Percentiles rank a stretch among this genome's conserved stretches.
phyloP scores from a whole-genome alignment of 2,797 vertebrate species.

The Paedocypris micromegethes region DNA sequence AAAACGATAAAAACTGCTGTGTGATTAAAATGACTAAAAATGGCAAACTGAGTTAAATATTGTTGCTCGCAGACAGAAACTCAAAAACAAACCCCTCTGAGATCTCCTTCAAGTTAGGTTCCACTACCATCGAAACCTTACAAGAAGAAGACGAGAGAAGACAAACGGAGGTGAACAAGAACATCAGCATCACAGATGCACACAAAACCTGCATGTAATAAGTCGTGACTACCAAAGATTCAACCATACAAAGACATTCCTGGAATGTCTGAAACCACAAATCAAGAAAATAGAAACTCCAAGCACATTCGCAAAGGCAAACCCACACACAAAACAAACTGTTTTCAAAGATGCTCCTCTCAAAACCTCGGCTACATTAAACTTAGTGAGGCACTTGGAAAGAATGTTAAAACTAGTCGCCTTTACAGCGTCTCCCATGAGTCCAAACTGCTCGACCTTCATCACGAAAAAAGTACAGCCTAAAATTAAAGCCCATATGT shows the following conservation, averaged over 20 bases:
- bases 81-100: neutral
- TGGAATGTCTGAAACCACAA: constrained; percentile 13
- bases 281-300: constrained; percentile 3
- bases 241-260: constrained; percentile 17
- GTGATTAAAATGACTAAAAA: constrained; percentile 1
- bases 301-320: neutral
- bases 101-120: neutral
- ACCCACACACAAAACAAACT: neutral
- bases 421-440: constrained; percentile 7
- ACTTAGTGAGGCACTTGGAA: constrained; percentile 72
- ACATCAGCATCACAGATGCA: constrained; percentile 12
- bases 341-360: constrained; percentile 30
- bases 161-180: neutral
- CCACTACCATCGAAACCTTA: neutral
- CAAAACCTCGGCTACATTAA: constrained; percentile 54
- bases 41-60: too few species aligned
- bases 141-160: constrained; percentile 5
- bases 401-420: constrained; percentile 53
- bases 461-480: constrained; percentile 7
- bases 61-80: too few species aligned
- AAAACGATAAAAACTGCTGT: neutral
- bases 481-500: constrained; percentile 3
- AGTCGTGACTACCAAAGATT: constrained; percentile 16
- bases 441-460: neutral
- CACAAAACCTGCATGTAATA: neutral